A percentile compares a stretch with the other conserved stretches of the same genome.
Conservation (phyloP, 2,797 vertebrate species). For the Poeciliopsis paucimaculata region DNA sequence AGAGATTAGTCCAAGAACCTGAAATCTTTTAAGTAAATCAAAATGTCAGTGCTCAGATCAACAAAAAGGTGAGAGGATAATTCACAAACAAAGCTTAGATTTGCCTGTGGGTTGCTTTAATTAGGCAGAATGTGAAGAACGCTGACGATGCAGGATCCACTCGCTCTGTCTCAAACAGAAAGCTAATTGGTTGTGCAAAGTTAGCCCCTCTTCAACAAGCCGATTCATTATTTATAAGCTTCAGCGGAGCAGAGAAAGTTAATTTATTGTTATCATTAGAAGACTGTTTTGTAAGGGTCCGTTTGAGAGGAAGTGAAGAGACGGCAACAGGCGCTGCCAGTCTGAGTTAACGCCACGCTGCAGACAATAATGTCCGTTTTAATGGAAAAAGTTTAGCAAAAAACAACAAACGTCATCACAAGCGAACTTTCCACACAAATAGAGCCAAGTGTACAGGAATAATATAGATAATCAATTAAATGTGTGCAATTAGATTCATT, state of each 20-base stretch:
- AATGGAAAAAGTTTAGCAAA: not conserved
- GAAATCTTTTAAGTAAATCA: slow-evolving; percentile 4
- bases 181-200: slow-evolving; percentile 73
- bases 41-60: slow-evolving; percentile 4
- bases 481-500: not conserved
- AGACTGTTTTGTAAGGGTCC: slow-evolving; percentile 70
- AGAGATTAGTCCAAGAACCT: not conserved
- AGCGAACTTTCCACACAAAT: not conserved
- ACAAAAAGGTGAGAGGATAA: slow-evolving; percentile 16
- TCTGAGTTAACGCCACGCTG: not conserved
- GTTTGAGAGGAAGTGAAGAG: slow-evolving; percentile 36
- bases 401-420: not conserved
- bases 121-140: slow-evolving; percentile 49
- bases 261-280: slow-evolving; percentile 84
- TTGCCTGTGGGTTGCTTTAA: slow-evolving; percentile 61
- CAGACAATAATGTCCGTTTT: not conserved
- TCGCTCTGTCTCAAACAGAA: slow-evolving; percentile 60
- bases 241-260: slow-evolving; percentile 80
- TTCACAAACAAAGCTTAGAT: slow-evolving; percentile 65
- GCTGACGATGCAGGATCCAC: slow-evolving; percentile 72
- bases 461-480: not conserved
- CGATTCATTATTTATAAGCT: slow-evolving; percentile 83
- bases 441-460: not conserved
- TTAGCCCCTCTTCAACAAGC: slow-evolving; percentile 74
- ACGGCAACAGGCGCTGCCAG: not conserved